Evolutionary conservation across 1,140 invertebrate genomes (phyloP), one percentile per base, ranked within the genome.

Genomic region (Aculops lycopersici): DNA sequence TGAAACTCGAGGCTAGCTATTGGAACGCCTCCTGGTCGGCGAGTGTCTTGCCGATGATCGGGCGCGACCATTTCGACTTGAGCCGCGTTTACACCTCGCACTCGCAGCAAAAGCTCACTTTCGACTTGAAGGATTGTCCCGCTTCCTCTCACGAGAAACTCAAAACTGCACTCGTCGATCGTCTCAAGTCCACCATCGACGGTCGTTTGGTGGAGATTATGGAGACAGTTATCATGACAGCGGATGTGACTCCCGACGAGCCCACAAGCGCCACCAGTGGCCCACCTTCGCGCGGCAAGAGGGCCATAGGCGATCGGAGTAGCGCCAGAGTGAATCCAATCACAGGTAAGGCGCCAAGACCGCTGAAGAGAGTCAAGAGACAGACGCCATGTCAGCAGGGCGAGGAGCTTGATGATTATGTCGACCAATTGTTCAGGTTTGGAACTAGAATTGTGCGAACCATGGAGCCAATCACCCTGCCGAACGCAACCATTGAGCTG

Each of bases 371-470:
- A 31, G n/a, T 8, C 24, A 50, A 49, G 19, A 17, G 51, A 18
- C 51, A 52, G 41, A 48, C 51, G 2, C 51, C 51, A 2, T 52
- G 51, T 38, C 42, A 52, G 21, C 42, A 50, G 14, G 51, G 51
- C 3, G 44, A 49, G 40, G 51, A 50, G 15, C 36, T 52, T 16
- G 50, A 52, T 19, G 50, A 52, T 21, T 52, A 52, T 42, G 51
- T 52, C 0, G 50, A 52, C 37, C 48, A 46, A 16, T 44, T 52
- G 1, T 45, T 52, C 19, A 19, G 51, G 19, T 52, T 52, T 24
- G 47, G 42, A 17, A 37, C 42, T 21, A 17, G 51, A 35, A 21
- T 52, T 4, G 37, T 52, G n/a, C 42, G 51, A 24, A 42, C 35
- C 8, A 43, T 46, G 41, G 44, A 46, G 39, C 39, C 44, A 15